phyloP scores from a whole-genome alignment of 2,888 invertebrate genomes.

The Lepeophtheirus nordmannii region DNA sequence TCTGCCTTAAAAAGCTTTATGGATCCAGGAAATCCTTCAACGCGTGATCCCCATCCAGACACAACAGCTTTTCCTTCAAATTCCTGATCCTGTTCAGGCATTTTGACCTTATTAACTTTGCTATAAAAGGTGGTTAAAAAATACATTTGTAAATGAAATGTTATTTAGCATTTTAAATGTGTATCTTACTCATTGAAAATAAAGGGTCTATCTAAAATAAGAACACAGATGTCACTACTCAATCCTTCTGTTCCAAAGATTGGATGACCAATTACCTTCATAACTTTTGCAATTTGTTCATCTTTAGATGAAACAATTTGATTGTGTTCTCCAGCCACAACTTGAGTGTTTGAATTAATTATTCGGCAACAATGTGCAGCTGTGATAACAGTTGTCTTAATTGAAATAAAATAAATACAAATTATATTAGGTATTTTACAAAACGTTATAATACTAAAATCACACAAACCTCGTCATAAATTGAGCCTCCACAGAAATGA shows the following conservation, averaged over 20 bases:
- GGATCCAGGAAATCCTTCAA: too few relatives aligned
- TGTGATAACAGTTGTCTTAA: constrained; percentile 27
- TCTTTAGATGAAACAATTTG: not conserved
- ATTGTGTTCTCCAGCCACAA: constrained; percentile 8
- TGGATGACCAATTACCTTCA: not conserved
- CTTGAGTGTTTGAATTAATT: not conserved
- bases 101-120: constrained; percentile 18
- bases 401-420: constrained; percentile 22
- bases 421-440: too few relatives aligned
- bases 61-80: constrained; percentile 19
- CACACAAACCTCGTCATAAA: constrained; percentile 21
- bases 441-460: too few relatives aligned
- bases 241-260: too few relatives aligned
- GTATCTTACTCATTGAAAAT: constrained; percentile 25
- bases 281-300: constrained; percentile 16
- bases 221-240: constrained; percentile 61
- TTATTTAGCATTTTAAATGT: not conserved
- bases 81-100: constrained; percentile 24
- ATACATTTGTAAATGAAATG: not conserved
- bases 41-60: constrained; percentile 26
- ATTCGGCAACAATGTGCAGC: constrained; percentile 12
- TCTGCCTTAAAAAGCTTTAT: too few relatives aligned
- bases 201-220: constrained; percentile 41
- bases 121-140: not conserved
- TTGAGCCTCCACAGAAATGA: constrained; percentile 32